Percentiles rank a stretch among this genome's conserved stretches.
These are phyloP conservation scores for Danio jaintianensis DNA, from an alignment of 2,797 vertebrate genomes.

Conservation along the genomic window DNA sequence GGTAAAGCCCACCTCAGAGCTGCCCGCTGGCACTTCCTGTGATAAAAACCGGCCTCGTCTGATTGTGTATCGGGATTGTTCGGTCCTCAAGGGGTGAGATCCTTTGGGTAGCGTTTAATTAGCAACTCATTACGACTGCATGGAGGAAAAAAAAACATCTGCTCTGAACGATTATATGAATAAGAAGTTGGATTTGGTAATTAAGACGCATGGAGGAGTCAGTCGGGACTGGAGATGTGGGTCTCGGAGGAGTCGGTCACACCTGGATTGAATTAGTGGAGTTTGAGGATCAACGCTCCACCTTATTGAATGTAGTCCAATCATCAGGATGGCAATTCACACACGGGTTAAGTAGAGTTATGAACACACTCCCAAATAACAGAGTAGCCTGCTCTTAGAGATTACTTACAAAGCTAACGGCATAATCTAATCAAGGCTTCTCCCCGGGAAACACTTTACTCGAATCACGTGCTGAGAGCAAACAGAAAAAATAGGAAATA, in stretches of 20 bases:
- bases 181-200: constrained; percentile 49
- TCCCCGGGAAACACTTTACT: constrained; percentile 40
- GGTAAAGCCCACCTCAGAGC: constrained; percentile 60
- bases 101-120: constrained; percentile 64
- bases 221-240: background rate
- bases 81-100: constrained; percentile 52
- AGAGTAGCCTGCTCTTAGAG: constrained; percentile 25
- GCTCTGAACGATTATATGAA: constrained; percentile 53
- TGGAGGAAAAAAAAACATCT: constrained; percentile 44
- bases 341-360: constrained; percentile 29
- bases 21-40: background rate
- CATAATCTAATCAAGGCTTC: constrained; percentile 56
- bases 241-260: constrained; percentile 26
- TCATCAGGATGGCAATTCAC: constrained; percentile 37
- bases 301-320: background rate
- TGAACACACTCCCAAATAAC: constrained; percentile 43
- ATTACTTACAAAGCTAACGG: constrained; percentile 43
- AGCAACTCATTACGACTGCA: constrained; percentile 56
- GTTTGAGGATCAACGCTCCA: constrained; percentile 24
- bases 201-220: constrained; percentile 33
- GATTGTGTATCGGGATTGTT: constrained; percentile 12
- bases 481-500: constrained; percentile 50
- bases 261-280: constrained; percentile 52
- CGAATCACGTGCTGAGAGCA: constrained; percentile 44
- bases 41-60: constrained; percentile 20